Evolutionary conservation across 1,140 invertebrate genomes (phyloP), one percentile per base, ranked within the genome.

Genomic region (roundworm (Caenorhabditis elegans)): DNA sequence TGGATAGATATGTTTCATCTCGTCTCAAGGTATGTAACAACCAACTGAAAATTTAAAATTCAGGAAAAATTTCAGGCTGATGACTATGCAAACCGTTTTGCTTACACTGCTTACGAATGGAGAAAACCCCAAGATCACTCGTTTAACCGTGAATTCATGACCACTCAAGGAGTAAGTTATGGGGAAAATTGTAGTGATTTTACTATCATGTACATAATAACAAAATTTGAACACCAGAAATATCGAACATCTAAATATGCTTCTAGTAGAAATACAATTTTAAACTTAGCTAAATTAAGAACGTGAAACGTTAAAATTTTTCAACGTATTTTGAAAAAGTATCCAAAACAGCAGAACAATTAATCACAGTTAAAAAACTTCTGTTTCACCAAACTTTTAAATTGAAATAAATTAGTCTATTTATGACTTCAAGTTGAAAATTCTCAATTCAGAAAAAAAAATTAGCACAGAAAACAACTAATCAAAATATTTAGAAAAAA

Each of bases 101-200:
- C 86, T 55, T 85, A 86, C 85, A 76, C 70, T 53, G 88, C 88
- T 13, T 89, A 89, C 75, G 88, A 89, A 83, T 88, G 87, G 88
- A 87, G 85, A 60, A 89, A 90, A 70, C 87, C 88, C 19, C 85
- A 86, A 24, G 88, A 89, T 55, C 86, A 89, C 49, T 60, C 87
- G 8, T 89, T 89, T 82, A 90, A 89, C 70, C 86, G 88, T 3
- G 84, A 89, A 76, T 86, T 88, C 36, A 86, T 88, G 85, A 85
- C 87, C 49, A 86, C 84, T 39, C 86, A 85, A 36, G 34, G 76
- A 79, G 80, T 86, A 24, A 53, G 49, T 48, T 26, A 6, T 24
- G 15, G 11, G 17, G 22, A 39, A 10, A 28, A 15, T 15, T 24
- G 8, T 19, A 22, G 31, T 36, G 49, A 1, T 26, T 48, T 48